Base-by-base conservation (phyloP, 35 echinoderm and acorn worm species). In the Nesometra sesokonis region DNA sequence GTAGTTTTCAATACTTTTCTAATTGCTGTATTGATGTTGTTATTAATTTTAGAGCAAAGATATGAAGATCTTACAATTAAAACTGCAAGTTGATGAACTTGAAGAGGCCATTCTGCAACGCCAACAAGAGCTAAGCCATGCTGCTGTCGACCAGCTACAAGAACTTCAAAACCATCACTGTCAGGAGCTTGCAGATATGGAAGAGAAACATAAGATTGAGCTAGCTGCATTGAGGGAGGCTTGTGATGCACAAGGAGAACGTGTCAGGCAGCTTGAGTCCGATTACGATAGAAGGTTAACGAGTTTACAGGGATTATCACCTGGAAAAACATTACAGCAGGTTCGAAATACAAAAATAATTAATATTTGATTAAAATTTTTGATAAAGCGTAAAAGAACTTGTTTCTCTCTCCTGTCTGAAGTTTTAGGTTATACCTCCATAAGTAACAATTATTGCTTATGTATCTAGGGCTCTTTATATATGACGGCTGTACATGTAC, bases 301-400 rank as follows among this genome's bases (percentile, higher is more conserved):
- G 0, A 77, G 88, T n/a, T 67, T 97, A 5, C 88, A 91, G 38
- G 86, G 85, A 35, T 43, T 97, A 46, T 97, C 94, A 34, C 94
- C 94, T n/a, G 94, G 94, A 23, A 97, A 97, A 85, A 91, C 94
- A 5, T 43, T 97, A 40, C 88, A 91, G 76, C 91, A 97, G 94
- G 94, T 97, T n/a, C n/a, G n/a, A n/a, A n/a, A n/a, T n/a, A n/a
- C n/a, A n/a, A n/a, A n/a, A n/a, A n/a, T n/a, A n/a, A n/a, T n/a
- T n/a, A n/a, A n/a, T n/a, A n/a, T n/a, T n/a, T n/a, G n/a, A n/a
- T n/a, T n/a, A n/a, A n/a, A n/a, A n/a, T n/a, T n/a, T n/a, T n/a
- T n/a, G n/a, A n/a, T n/a, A n/a, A n/a, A n/a, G n/a, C n/a, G n/a
- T n/a, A n/a, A n/a, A n/a, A n/a, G n/a, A n/a, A n/a, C n/a, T n/a